Conservation (phyloP, 2,113 vertebrate genomes). For the Sitta europaea region DNA sequence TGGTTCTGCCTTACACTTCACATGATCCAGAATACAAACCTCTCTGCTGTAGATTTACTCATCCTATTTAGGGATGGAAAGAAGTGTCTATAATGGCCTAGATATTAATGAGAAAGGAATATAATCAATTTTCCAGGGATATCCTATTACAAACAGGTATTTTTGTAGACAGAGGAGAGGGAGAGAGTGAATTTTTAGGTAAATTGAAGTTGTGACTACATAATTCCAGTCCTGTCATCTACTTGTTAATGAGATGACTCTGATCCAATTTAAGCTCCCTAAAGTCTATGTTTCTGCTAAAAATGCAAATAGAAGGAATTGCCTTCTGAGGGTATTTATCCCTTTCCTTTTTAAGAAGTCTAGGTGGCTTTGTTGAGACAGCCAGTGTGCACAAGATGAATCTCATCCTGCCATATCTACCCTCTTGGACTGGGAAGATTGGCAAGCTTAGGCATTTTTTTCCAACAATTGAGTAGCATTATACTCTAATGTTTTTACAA, state of each 20-base stretch:
- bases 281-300: not conserved
- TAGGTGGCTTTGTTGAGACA: not conserved
- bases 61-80: not conserved
- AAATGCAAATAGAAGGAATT: not conserved
- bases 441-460: not conserved
- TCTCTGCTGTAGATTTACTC: not conserved
- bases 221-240: not conserved
- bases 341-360: not conserved
- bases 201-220: not conserved
- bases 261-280: not conserved
- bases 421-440: not conserved
- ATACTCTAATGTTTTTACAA: not conserved
- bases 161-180: not conserved
- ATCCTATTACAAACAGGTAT: not conserved
- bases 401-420: not conserved
- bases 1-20: not conserved
- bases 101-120: not conserved
- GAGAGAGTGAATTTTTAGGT: not conserved
- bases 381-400: no score
- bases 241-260: not conserved
- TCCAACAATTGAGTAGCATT: not conserved
- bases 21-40: not conserved
- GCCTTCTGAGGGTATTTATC: not conserved
- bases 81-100: not conserved
- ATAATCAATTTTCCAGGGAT: not conserved